A percentile compares a stretch with the other conserved stretches of the same genome.
phyloP scores from a whole-genome alignment of 1,140 invertebrate species.

The Leucophenga varia region DNA sequence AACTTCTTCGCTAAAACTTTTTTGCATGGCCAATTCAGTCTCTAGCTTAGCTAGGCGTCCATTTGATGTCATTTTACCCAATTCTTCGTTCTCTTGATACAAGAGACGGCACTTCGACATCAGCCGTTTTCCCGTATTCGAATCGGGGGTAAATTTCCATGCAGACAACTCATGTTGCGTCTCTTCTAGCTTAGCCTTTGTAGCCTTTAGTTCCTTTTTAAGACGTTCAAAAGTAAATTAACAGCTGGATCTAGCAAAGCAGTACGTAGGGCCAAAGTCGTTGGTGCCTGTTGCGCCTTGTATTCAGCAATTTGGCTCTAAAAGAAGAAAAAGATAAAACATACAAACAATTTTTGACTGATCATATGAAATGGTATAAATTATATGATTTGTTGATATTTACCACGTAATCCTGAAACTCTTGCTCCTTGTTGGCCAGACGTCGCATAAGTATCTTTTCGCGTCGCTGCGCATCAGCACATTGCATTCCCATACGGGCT shows the following conservation, averaged over 20 bases:
- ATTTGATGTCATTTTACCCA: constrained; percentile 93
- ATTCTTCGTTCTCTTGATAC: constrained; percentile 98
- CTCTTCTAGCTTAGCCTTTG: constrained; percentile 90
- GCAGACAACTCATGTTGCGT: constrained; percentile 96
- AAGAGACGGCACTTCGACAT: constrained; percentile 96
- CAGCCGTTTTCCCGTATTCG: constrained; percentile 94
- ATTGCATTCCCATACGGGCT: constrained; percentile 79
- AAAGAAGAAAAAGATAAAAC: constrained; percentile 15
- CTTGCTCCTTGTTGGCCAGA: constrained; percentile 92
- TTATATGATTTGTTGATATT: too few species aligned
- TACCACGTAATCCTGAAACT: constrained; percentile 94
- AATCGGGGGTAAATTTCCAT: constrained; percentile 99
- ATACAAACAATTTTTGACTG: constrained; percentile 17
- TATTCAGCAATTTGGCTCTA: constrained; percentile 92
- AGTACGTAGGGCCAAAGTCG: constrained; percentile 73
- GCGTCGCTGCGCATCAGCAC: constrained; percentile 79
- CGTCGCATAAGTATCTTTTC: constrained; percentile 90
- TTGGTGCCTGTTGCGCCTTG: constrained; percentile 78
- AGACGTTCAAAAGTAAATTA: constrained; percentile 90
- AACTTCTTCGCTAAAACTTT: constrained; percentile 94
- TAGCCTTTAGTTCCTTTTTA: constrained; percentile 85
- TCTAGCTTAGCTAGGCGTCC: constrained; percentile 94
- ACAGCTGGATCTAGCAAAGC: constrained; percentile 93
- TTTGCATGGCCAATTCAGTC: constrained; percentile 92
- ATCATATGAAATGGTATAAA: too few species aligned